These are phyloP conservation scores for Chrysolina oricalcia DNA, from an alignment of 2,888 invertebrate genomes.

Conservation along the genomic window DNA sequence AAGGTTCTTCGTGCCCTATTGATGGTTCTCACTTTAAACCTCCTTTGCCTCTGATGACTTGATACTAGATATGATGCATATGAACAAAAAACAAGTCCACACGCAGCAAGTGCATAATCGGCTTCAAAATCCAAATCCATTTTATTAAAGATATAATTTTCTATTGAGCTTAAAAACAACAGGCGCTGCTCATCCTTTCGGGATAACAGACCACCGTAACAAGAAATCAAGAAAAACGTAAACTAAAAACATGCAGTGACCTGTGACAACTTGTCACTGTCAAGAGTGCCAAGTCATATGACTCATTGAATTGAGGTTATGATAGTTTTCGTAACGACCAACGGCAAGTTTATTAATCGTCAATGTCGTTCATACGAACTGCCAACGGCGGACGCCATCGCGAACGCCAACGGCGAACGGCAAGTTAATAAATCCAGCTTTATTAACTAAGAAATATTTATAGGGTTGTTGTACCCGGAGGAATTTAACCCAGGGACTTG, in stretches of 20 bases:
- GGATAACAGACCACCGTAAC: constrained; percentile 19
- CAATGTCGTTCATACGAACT: constrained; percentile 1
- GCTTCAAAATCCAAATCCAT: constrained; percentile 34
- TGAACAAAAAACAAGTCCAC: constrained; percentile 23
- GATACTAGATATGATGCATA: constrained; percentile 14
- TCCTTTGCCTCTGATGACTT: neutral
- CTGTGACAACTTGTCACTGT: constrained; percentile 4
- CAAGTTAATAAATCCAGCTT: too few species aligned
- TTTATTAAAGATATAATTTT: neutral
- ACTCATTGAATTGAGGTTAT: neutral
- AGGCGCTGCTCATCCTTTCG: constrained; percentile 10
- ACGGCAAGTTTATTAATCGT: constrained; percentile 2
- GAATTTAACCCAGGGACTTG: too few species aligned
- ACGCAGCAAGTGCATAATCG: constrained; percentile 23
- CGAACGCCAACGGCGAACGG: too few species aligned
- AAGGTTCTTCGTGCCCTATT: constrained; percentile 25
- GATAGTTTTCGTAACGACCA: too few species aligned
- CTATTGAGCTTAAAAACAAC: neutral
- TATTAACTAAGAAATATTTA: too few species aligned
- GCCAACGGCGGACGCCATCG: too few species aligned
- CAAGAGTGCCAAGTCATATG: neutral
- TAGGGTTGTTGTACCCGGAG: too few species aligned
- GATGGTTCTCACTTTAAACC: constrained; percentile 36
- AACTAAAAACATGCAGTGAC: neutral
- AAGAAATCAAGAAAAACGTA: neutral